These are phyloP conservation scores for Cassiopea andromeda DNA, from an alignment of 30 jellyfish, hydroid and myxozoan genomes.

Conservation along the genomic window DNA sequence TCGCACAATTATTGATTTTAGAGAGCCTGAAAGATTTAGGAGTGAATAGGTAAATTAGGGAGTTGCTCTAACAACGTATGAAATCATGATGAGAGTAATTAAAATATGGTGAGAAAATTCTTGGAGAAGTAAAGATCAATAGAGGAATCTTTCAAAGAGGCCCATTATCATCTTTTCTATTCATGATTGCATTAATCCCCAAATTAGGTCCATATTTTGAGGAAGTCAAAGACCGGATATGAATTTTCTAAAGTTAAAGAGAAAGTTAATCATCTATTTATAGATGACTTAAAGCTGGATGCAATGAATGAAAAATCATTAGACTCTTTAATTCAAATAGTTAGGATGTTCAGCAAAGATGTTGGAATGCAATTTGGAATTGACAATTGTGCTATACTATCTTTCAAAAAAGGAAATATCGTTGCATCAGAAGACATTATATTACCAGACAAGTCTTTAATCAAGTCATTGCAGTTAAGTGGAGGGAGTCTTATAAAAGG, in stretches of 20 bases:
- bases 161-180: constrained; percentile 19
- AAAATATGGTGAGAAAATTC: neutral
- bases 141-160: constrained; percentile 31
- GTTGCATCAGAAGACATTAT: constrained; percentile 23
- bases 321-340: constrained; percentile 9
- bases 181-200: constrained; percentile 7
- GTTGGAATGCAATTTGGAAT: constrained; percentile 36
- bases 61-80: constrained; percentile 14
- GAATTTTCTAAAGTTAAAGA: neutral
- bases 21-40: constrained; percentile 9
- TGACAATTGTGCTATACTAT: neutral
- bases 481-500: constrained; percentile 6
- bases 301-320: constrained; percentile 6
- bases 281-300: neutral
- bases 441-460: constrained; percentile 26
- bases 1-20: constrained; percentile 20
- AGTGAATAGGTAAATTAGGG: neutral
- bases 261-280: constrained; percentile 21
- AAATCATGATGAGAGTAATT: neutral
- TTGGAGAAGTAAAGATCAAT: constrained; percentile 9
- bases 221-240: constrained; percentile 31
- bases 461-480: neutral
- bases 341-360: constrained; percentile 13
- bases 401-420: constrained; percentile 21
- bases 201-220: neutral